Evolutionary conservation across 2,113 vertebrate genomes (phyloP), one percentile per base, ranked within the genome.

Genomic region (Sinocyclocheilus rhinocerous): DNA sequence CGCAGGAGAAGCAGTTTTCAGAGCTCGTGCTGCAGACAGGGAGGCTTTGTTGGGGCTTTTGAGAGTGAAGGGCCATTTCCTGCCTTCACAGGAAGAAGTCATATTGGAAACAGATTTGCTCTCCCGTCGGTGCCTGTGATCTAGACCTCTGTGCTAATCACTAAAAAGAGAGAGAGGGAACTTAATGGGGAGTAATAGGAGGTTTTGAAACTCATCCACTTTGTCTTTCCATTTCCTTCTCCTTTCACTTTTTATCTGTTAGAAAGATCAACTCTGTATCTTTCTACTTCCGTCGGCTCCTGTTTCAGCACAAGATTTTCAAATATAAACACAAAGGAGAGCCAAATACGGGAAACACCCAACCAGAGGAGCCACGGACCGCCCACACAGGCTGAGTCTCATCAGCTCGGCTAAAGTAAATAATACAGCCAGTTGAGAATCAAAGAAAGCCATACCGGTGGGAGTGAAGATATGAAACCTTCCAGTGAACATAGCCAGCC

Each of bases 91-190:
- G 96, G 96, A 97, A 97, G 92, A 91, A 26, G 85, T 88, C 91
- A 90, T 95, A 96, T 96, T 96, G 95, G 92, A 96, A 96, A 95
- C 96, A 96, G 95, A 95, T 96, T 95, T 94, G 83, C 88, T 67
- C 65, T 57, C 48, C 89, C 89, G 88, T 90, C 91, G 83, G 92
- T 86, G 90, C 89, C 89, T 91, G 81, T 90, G 92, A 93, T 92
- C 91, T 87, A 79, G 86, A 91, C 79, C 84, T 89, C 83, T 73
- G 48, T 86, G 90, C 90, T 92, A 93, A 93, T 89, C 88, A 88
- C 85, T 92, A 61, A 87, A 84, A 79, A 84, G 70, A 77, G 87
- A 86, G 83, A 86, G 76, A 69, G 82, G 59, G 73, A 76, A 75
- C 4, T 24, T 22, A 59, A 59, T 5, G 57, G 13, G 57, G 52